Base-by-base conservation (phyloP, 2,113 vertebrate genomes). In the Hystrix brachyura region DNA sequence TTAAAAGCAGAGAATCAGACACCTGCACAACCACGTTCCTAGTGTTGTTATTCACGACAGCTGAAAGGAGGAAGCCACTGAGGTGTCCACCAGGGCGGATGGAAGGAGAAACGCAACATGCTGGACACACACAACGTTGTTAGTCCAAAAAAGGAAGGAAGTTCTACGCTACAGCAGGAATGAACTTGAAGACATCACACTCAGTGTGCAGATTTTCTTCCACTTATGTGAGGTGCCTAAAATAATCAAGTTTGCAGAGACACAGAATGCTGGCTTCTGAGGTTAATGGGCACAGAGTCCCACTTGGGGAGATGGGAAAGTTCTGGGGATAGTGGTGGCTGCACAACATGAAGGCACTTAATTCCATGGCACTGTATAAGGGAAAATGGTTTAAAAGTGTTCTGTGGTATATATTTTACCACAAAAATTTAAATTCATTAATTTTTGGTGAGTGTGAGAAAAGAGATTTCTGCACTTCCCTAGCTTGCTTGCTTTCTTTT, bases 261-360 rank as follows among this genome's bases (percentile, higher is more conserved):
- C 5, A 34, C 79, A 25, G 55, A 34, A 15, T 0, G 21, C 34
- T 34, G 43, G 82, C 25, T 32, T 15, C n/a, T 51, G 17, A 48
- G 0, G 74, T 3, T 0, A 78, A 32, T 14, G 3, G 43, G 46
- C 34, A 23, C 32, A 55, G 67, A 71, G 78, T 15, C 74, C 38
- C 85, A 1, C 21, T 19, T 9, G 11, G 18, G 57, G 60, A 8
- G n/a, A 46, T 2, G 59, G 29, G 32, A 17, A 17, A 4, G 43
- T 11, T 34, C 51, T 21, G 23, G 46, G 64, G 62, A 13, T 1
- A 19, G 14, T 9, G 11, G 72, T 0, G 12, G 15, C 4, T 3
- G 21, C 79, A 57, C 43, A 1, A 3, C 12, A 0, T 0, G 19
- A 55, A 2, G 0, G 48, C 2, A 1, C 88, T 46, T 18, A 0